These are phyloP conservation scores for Tetranychus piercei DNA, from an alignment of 2,888 invertebrate species.

Conservation along the genomic window DNA sequence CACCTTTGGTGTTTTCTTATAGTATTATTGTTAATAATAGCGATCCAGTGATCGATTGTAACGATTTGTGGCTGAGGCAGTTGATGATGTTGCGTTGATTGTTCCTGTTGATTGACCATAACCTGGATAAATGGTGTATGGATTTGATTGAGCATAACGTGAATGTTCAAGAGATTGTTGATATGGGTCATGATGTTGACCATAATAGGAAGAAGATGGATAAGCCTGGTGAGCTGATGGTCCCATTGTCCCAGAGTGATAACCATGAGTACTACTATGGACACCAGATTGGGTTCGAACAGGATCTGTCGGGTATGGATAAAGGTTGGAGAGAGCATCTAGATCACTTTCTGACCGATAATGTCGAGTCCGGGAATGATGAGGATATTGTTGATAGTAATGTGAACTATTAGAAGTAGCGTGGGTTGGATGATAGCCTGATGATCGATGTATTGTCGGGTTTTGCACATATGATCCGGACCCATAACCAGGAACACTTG, in stretches of 20 bases:
- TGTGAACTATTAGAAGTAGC: neutral
- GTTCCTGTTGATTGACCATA: neutral
- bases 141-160: conserved; percentile 1
- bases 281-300: no score
- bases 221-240: neutral
- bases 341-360: neutral
- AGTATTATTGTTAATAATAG: neutral
- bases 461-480: neutral
- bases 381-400: neutral
- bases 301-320: neutral
- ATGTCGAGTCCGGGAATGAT: neutral
- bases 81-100: neutral
- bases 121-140: neutral
- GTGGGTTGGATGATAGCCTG: neutral
- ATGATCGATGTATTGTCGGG: neutral
- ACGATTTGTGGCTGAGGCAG: neutral
- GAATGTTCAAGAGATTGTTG: neutral
- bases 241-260: neutral
- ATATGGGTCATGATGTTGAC: neutral
- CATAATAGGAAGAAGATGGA: neutral
- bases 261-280: neutral
- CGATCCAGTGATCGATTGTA: neutral
- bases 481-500: neutral
- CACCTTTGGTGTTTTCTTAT: neutral
- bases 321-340: neutral